Conservation (phyloP, 1,140 invertebrate species). For the Archivesica marissinica region DNA sequence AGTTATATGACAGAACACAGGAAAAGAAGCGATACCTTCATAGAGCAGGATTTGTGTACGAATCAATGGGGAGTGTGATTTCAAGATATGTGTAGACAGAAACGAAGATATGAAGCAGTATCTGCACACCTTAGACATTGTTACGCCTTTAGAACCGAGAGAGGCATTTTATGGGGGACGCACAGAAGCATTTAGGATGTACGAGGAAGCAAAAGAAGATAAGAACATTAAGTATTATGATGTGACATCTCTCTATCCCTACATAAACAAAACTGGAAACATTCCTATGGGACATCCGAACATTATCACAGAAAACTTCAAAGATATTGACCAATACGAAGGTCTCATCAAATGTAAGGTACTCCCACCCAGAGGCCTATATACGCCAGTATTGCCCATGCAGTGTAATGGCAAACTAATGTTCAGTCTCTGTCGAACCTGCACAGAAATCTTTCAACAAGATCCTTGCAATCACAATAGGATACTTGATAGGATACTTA, state of each 20-base stretch:
- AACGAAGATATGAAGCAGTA: constrained; percentile 14
- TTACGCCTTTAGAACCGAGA: constrained; percentile 21
- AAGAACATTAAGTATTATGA: constrained; percentile 69
- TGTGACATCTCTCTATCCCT: constrained; percentile 13
- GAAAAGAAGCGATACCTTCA: constrained; percentile 5
- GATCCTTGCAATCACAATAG: neutral
- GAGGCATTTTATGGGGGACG: constrained; percentile 30
- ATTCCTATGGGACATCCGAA: neutral
- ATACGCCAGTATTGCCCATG: constrained; percentile 3
- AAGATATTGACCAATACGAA: neutral
- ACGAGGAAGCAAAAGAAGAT: neutral
- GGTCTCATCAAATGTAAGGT: constrained; percentile 15
- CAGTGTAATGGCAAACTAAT: constrained; percentile 14
- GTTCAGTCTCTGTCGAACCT: neutral
- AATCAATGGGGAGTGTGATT: constrained; percentile 29
- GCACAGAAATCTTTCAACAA: neutral
- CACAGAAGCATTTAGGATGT: constrained; percentile 25
- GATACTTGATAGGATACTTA: too few species aligned
- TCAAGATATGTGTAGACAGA: neutral
- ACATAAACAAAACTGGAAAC: constrained; percentile 9
- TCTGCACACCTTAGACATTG: constrained; percentile 3
- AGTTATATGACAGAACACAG: constrained; percentile 40
- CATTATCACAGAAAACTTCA: neutral
- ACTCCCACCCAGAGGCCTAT: neutral
- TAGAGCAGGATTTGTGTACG: constrained; percentile 2